These are phyloP conservation scores for Penaeus vannamei DNA, from an alignment of 1,140 invertebrate species.

Conservation along the genomic window DNA sequence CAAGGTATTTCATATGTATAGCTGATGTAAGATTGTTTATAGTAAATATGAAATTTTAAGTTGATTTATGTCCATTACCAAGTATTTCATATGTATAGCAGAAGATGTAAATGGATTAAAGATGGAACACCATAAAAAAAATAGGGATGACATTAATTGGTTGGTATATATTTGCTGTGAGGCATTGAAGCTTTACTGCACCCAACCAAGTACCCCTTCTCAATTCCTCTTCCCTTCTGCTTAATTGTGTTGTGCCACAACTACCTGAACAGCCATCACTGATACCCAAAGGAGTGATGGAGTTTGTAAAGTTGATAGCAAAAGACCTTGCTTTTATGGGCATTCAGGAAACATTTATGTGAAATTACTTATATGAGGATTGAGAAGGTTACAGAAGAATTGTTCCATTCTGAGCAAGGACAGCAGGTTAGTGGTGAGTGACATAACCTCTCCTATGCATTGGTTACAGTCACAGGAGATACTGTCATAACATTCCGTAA, in stretches of 20 bases:
- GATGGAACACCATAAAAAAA: too few relatives aligned
- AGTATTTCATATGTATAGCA: too few relatives aligned
- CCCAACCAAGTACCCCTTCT: not conserved
- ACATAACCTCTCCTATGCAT: constrained; percentile 22
- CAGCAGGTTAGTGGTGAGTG: constrained; percentile 52
- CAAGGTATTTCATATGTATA: too few relatives aligned
- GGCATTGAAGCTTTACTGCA: too few relatives aligned
- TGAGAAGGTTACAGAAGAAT: too few relatives aligned
- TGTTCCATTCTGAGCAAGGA: not conserved
- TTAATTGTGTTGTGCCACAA: constrained; percentile 42
- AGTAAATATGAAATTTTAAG: too few relatives aligned
- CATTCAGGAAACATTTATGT: constrained; percentile 57
- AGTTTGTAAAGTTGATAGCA: constrained; percentile 25
- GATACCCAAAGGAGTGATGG: constrained; percentile 16
- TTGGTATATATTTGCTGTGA: too few relatives aligned
- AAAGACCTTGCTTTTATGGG: constrained; percentile 37
- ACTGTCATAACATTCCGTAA: constrained; percentile 57
- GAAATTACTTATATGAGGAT: not conserved
- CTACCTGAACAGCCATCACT: not conserved
- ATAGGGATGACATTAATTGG: too few relatives aligned
- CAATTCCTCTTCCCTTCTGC: constrained; percentile 9
- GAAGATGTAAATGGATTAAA: too few relatives aligned
- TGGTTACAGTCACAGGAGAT: not conserved
- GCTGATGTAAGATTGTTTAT: too few relatives aligned
- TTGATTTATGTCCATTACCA: too few relatives aligned